phyloP scores from a whole-genome alignment of 2,888 invertebrate genomes.

The Conus canariensis region DNA sequence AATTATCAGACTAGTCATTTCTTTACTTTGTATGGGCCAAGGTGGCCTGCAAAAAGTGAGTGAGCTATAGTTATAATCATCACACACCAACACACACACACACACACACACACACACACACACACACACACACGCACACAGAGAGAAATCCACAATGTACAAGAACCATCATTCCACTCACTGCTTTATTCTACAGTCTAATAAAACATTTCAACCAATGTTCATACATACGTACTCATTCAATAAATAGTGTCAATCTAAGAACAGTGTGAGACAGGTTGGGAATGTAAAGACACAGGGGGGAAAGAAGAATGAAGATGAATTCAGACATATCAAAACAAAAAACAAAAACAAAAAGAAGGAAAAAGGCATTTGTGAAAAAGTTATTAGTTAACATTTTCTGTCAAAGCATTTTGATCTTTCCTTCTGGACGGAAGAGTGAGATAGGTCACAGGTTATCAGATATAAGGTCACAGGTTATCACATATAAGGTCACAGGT shows the following conservation, averaged over 20 bases:
- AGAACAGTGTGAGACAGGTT: background rate
- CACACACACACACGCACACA: background rate
- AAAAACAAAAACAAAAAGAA: too few species aligned
- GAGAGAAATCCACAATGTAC: background rate
- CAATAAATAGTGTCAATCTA: background rate
- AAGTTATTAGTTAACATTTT: background rate
- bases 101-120: background rate
- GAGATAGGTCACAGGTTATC: too few species aligned
- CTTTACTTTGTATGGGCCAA: too few species aligned
- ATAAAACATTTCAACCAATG: background rate
- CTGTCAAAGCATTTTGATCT: background rate
- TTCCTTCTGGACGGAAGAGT: background rate
- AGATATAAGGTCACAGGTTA: too few species aligned
- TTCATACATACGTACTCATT: background rate
- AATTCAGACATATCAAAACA: too few species aligned
- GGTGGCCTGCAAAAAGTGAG: too few species aligned
- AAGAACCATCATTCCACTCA: background rate
- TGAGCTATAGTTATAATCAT: too few species aligned
- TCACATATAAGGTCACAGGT: too few species aligned
- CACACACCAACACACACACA: too few species aligned
- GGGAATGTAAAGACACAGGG: background rate
- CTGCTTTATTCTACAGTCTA: conserved; percentile 8
- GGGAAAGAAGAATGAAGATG: too few species aligned
- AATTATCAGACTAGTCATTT: too few species aligned
- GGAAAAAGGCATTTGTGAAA: background rate